Conservation (phyloP, 2,113 vertebrate genomes). For the Neogale vison region DNA sequence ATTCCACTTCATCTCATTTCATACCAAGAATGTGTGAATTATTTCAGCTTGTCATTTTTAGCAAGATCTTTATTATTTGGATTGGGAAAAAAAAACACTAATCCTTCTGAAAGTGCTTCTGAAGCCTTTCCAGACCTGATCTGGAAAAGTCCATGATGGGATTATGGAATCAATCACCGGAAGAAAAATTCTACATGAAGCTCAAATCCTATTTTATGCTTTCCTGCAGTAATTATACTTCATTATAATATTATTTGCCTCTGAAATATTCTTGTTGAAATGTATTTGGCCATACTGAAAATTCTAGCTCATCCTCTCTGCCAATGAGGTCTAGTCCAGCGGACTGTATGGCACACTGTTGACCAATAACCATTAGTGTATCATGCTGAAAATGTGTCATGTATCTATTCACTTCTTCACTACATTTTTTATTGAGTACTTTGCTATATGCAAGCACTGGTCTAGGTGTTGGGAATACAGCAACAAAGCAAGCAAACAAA, state of each 20-base stretch:
- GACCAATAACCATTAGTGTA: neutral
- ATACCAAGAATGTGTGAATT: neutral
- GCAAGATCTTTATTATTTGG: neutral
- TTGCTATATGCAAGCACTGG: neutral
- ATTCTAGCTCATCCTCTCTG: neutral
- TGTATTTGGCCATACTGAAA: neutral
- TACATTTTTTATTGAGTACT: conserved; percentile 3
- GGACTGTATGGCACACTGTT: neutral
- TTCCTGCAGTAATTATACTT: neutral
- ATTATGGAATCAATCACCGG: neutral
- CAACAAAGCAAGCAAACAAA: neutral
- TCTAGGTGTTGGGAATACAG: neutral
- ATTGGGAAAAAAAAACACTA: neutral
- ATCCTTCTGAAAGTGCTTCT: conserved; percentile 18
- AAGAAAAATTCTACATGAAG: conserved; percentile 38
- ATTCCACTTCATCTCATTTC: neutral
- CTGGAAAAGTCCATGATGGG: neutral
- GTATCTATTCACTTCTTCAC: neutral
- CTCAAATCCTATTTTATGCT: conserved; percentile 35
- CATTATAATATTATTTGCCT: neutral
- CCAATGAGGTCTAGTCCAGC: neutral
- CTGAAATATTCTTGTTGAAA: conserved; percentile 21
- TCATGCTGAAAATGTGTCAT: neutral
- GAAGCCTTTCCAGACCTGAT: conserved; percentile 6
- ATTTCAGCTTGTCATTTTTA: neutral